These are phyloP conservation scores for Lypha dubia DNA, from an alignment of 2,888 invertebrate species.

Conservation along the genomic window DNA sequence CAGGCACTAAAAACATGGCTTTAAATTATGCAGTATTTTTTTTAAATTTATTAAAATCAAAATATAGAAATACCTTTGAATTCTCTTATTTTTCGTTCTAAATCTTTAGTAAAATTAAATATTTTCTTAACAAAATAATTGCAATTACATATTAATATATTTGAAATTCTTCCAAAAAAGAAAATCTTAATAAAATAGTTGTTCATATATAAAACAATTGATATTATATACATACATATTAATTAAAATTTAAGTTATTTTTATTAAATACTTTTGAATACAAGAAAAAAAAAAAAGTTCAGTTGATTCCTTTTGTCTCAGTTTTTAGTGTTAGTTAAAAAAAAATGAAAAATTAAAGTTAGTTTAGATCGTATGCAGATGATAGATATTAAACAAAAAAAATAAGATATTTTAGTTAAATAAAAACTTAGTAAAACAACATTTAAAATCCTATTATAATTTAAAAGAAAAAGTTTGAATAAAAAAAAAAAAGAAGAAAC, in stretches of 20 bases:
- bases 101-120: constrained; percentile 33
- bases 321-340: constrained; percentile 44
- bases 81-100: background rate
- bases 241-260: constrained; percentile 36
- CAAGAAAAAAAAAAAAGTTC: constrained; percentile 16
- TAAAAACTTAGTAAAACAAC: constrained; percentile 8
- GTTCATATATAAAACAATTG: constrained; percentile 26
- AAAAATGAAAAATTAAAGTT: background rate
- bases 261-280: constrained; percentile 29
- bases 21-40: constrained; percentile 35
- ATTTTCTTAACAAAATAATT: background rate
- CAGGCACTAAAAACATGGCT: constrained; percentile 41
- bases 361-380: constrained; percentile 1
- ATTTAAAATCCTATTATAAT: constrained; percentile 28
- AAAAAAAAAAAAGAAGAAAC: constrained; percentile 15
- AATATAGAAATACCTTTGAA: background rate
- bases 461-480: background rate
- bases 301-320: constrained; percentile 59
- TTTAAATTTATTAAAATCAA: background rate
- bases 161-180: constrained; percentile 50
- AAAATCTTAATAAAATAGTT: constrained; percentile 25
- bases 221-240: too few species aligned
- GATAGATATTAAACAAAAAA: too few species aligned
- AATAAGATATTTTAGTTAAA: constrained; percentile 36
- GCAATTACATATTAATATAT: background rate